Conservation (phyloP, 2,797 vertebrate species). For the Arrhamphus sclerolepis region DNA sequence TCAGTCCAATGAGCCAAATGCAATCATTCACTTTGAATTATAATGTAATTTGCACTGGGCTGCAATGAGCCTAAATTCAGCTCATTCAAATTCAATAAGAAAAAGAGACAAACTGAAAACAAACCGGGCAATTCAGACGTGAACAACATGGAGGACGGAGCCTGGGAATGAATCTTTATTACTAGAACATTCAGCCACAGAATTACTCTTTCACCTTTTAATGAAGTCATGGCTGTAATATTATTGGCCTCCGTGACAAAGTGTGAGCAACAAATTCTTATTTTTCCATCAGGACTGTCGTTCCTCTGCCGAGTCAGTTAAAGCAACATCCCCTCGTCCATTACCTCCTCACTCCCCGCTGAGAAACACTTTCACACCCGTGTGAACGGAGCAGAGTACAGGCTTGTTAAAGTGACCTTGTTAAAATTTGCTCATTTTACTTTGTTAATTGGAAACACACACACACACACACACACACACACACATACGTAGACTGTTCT, state of each 20-base stretch:
- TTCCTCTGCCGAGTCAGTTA: conserved; percentile 5
- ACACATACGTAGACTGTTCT: not conserved
- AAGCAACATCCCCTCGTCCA: conserved; percentile 53
- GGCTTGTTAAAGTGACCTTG: conserved; percentile 56
- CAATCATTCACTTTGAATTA: conserved; percentile 52
- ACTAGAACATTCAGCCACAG: conserved; percentile 10
- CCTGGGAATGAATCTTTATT: conserved; percentile 21
- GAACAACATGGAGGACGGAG: conserved; percentile 23
- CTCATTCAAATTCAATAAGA: conserved; percentile 54
- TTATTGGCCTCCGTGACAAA: not conserved
- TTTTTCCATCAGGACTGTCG: conserved; percentile 31
- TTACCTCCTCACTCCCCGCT: conserved; percentile 54
- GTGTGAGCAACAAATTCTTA: conserved; percentile 39
- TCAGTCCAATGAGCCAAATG: conserved; percentile 71
- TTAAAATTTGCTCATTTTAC: conserved; percentile 73
- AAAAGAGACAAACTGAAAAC: conserved; percentile 34
- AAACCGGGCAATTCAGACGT: conserved; percentile 12
- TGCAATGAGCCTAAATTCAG: conserved; percentile 30
- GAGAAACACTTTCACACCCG: conserved; percentile 71
- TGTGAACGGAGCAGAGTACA: conserved; percentile 53
- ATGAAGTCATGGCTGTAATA: not conserved
- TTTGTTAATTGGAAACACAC: conserved; percentile 69
- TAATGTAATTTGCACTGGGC: conserved; percentile 56
- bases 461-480: not conserved
- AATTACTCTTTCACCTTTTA: conserved; percentile 15